Evolutionary conservation across 2,797 vertebrate species (phyloP), one percentile per base, ranked within the genome.

Genomic region (Eutrigla gurnardus): DNA sequence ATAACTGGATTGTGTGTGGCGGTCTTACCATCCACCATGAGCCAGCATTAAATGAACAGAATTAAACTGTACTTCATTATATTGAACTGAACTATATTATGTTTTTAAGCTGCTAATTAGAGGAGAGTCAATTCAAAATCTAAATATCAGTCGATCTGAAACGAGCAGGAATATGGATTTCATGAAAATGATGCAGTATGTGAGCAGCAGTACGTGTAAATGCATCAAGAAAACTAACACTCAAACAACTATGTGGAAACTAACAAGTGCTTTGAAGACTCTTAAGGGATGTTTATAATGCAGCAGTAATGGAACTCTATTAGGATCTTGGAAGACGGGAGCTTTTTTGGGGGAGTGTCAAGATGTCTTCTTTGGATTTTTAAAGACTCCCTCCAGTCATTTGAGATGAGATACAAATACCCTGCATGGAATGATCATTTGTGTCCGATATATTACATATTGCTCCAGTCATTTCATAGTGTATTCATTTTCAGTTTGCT

Each of bases 21-120:
- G 25, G 61, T 59, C 69, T 47, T n/a, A 62, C 58, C n/a, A 36
- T 66, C 37, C 32, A n/a, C 12, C 7, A 39, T 43, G 36, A 70
- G 46, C 47, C 39, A 35, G 60, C 9, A 32, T 17, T 25, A 68
- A 47, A 52, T 50, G 47, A 63, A 42, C 13, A 35, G 3, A 35
- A 25, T n/a, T 17, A 3, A 1, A 45, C 17, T 59, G 49, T 17
- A 37, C 5, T n/a, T 6, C 32, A 37, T 3, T 42, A 2, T 25
- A 65, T 37, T 13, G 5, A 49, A 55, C 7, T 53, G 9, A 46
- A n/a, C 6, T 42, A 50, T 17, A 72, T 65, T 15, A 13, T 66
- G 50, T 14, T 49, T 61, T 55, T 33, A 43, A 66, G 46, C 4
- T 10, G 18, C 40, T 18, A 25, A 67, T 37, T 7, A 17, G 11